Conservation (phyloP, 2,113 vertebrate genomes). For the Chitala chitala region DNA sequence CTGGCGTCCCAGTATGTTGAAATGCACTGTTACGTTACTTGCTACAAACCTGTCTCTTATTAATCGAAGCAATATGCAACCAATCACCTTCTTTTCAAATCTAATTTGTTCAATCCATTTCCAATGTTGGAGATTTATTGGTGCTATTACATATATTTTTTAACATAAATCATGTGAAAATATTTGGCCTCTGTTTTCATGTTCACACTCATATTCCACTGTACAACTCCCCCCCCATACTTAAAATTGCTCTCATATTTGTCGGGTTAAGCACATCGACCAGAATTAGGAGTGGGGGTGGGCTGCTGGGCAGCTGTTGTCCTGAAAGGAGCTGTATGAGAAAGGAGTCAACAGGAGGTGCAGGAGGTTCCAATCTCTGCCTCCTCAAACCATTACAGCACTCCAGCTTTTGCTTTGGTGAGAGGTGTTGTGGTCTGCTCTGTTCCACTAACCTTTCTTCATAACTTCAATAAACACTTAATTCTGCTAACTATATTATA, state of each 20-base stretch:
- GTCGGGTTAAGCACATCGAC: slow-evolving; percentile 34
- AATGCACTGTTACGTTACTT: slow-evolving; percentile 5
- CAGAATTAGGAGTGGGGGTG: slow-evolving; percentile 33
- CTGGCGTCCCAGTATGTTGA: slow-evolving; percentile 25
- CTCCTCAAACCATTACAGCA: not conserved
- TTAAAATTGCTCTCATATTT: slow-evolving; percentile 38
- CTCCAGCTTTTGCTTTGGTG: not conserved
- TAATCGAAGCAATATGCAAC: slow-evolving; percentile 26
- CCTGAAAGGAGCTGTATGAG: slow-evolving; percentile 30
- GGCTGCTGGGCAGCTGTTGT: slow-evolving; percentile 26
- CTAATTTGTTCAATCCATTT: slow-evolving; percentile 38
- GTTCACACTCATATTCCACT: not conserved
- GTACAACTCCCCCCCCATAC: slow-evolving; percentile 28
- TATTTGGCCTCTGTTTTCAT: slow-evolving; percentile 22
- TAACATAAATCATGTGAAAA: slow-evolving; percentile 36
- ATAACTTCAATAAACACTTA: too few species aligned
- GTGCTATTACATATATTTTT: slow-evolving; percentile 37
- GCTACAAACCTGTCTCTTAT: slow-evolving; percentile 12
- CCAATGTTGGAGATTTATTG: slow-evolving; percentile 39
- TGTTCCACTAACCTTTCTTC: not conserved
- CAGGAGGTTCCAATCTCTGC: too few species aligned
- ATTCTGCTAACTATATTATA: too few species aligned
- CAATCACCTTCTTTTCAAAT: slow-evolving; percentile 33
- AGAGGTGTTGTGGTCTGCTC: not conserved
- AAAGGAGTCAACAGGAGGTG: slow-evolving; percentile 31